Base-by-base conservation (phyloP, 2,797 vertebrate species). In the Acropternis orthonyx region DNA sequence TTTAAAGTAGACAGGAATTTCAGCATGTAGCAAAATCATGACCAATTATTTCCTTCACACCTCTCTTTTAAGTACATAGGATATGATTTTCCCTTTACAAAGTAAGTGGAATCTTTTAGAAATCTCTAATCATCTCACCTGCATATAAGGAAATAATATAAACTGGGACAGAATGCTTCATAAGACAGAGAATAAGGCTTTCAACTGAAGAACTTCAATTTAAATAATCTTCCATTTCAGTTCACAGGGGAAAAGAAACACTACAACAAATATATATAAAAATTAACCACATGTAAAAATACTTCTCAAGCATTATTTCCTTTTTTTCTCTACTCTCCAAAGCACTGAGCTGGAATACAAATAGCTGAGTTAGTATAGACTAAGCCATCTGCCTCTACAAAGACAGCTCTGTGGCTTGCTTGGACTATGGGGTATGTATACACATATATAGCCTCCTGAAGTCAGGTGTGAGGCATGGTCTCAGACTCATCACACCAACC, bases 391-490 rank as follows among this genome's bases (percentile, higher is more conserved):
- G 19, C 39, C 36, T 68, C 54, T 48, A 39, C 41, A 78, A 54
- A 44, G 28, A 55, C 32, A 85, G 5, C 3, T 63, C 28, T 32
- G 12, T 66, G 49, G 16, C 34, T 63, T 67, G 37, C 20, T 36
- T 80, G 61, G 32, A 17, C n/a, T 37, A 19, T 7, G 11, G 36
- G 14, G 19, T 58, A 10, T 1, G 5, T 5, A 2, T 7, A 15
- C 2, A n/a, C 1, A 5, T 7, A 2, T 7, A 19, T 2, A n/a
- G 4, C 9, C 34, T 52, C 13, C 55, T 59, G 26, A 55, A 82
- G 83, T 9, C 39, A 52, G 21, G 7, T 56, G 14, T 74, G 61
- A 88, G 67, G 62, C 9, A 28, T 12, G 69, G 11, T 46, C 68
- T 80, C 73, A 61, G 65, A 85, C 13, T 13, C 55, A 67, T 27